Conservation (phyloP, 2,797 vertebrate genomes). For the Lagorchestes hirsutus region DNA sequence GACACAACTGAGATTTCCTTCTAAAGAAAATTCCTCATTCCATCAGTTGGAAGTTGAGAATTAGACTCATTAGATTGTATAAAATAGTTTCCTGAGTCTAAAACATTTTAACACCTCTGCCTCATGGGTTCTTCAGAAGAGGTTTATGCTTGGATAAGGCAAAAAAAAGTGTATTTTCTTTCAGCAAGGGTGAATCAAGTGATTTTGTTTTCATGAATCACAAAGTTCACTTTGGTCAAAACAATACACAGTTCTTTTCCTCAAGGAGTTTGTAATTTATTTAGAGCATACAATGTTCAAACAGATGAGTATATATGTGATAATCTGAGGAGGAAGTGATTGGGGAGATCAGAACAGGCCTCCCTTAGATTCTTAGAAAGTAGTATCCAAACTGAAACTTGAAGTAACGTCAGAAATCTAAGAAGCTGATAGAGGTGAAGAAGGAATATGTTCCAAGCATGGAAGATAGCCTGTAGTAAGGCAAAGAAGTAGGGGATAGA, state of each 20-base stretch:
- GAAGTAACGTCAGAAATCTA: neutral
- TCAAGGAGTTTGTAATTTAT: too few species aligned
- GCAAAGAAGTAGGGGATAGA: too few species aligned
- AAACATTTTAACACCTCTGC: neutral
- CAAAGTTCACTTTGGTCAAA: neutral
- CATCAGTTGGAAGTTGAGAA: neutral
- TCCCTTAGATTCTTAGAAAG: too few species aligned
- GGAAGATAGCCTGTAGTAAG: neutral
- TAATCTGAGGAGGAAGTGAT: too few species aligned
- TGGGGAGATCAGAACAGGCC: too few species aligned
- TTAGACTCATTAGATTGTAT: neutral
- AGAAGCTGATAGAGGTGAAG: neutral
- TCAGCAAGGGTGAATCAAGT: neutral
- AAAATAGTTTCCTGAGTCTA: neutral
- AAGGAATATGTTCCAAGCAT: neutral
- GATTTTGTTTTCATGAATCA: neutral
- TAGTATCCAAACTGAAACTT: too few species aligned
- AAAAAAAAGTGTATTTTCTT: neutral
- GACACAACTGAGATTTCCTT: neutral
- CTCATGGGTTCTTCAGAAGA: neutral
- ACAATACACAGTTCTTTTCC: neutral
- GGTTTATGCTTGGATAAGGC: neutral
- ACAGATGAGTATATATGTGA: too few species aligned
- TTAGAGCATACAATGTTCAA: too few species aligned
- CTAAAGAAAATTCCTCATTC: neutral